Conservation (phyloP, 2,797 vertebrate species). For the Phylloscopus collybita region DNA sequence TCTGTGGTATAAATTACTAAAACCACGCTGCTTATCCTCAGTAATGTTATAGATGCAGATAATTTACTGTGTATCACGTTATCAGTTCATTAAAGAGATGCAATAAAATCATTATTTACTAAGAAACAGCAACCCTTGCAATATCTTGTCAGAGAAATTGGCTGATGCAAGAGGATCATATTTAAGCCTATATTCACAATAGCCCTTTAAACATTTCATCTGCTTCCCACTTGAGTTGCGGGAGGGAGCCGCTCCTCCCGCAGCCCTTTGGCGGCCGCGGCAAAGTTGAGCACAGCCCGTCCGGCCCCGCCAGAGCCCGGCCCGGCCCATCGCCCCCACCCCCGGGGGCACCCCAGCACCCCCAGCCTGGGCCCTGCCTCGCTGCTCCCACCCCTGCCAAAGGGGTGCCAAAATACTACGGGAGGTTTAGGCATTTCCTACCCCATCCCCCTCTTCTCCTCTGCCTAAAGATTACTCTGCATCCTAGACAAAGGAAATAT, state of each 20-base stretch:
- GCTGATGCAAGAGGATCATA: slow-evolving; percentile 37
- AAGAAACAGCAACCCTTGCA: slow-evolving; percentile 53
- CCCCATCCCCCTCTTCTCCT: slow-evolving; percentile 55
- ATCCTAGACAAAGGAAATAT: slow-evolving; percentile 86
- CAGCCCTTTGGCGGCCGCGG: background rate
- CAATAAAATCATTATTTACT: slow-evolving; percentile 60
- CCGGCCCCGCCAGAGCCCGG: background rate
- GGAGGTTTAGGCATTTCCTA: slow-evolving; percentile 70
- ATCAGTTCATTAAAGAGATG: slow-evolving; percentile 64
- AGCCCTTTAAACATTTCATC: slow-evolving; percentile 35
- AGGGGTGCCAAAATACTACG: slow-evolving; percentile 67
- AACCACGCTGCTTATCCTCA: slow-evolving; percentile 86
- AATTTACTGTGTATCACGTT: slow-evolving; percentile 84
- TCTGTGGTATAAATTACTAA: slow-evolving; percentile 85
- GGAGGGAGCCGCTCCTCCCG: background rate
- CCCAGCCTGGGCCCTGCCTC: fast-evolving
- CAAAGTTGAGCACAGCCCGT: slow-evolving; percentile 6
- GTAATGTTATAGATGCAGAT: slow-evolving; percentile 84
- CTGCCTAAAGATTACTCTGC: slow-evolving; percentile 77
- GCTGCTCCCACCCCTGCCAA: background rate
- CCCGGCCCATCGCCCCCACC: background rate
- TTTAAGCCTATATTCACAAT: slow-evolving; percentile 50
- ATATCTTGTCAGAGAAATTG: slow-evolving; percentile 48
- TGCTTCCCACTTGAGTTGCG: slow-evolving; percentile 30
- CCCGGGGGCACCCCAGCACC: background rate